These are phyloP conservation scores for Argentina silus DNA, from an alignment of 2,797 vertebrate species.

Conservation along the genomic window DNA sequence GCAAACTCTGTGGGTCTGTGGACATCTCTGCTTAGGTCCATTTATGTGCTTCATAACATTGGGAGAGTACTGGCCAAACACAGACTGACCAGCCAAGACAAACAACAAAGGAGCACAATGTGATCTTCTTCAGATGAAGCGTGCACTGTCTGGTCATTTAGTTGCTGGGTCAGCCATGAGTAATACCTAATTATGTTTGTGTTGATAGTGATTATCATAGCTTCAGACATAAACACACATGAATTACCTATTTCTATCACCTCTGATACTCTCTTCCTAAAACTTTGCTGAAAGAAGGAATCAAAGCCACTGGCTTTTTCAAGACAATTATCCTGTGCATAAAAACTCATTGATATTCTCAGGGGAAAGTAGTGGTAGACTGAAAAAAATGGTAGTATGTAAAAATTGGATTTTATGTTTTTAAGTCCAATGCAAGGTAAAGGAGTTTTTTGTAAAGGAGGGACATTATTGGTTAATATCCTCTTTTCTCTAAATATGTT, in stretches of 20 bases:
- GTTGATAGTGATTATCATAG: neutral
- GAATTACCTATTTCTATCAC: neutral
- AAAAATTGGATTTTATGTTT: neutral
- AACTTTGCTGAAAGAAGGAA: no score
- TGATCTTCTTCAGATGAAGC: neutral
- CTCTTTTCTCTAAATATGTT: neutral
- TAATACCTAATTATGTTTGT: neutral
- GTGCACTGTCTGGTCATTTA: constrained; percentile 6
- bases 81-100: neutral
- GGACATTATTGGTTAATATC: neutral
- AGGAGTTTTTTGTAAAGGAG: no score
- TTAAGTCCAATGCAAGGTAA: no score
- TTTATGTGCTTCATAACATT: neutral
- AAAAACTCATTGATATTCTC: neutral
- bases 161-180: neutral
- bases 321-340: neutral
- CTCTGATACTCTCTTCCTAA: no score
- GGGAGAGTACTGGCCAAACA: neutral
- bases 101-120: neutral
- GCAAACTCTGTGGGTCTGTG: no score
- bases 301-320: no score
- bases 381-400: neutral
- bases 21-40: no score
- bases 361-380: neutral
- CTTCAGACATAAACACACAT: neutral